Evolutionary conservation across 2,797 vertebrate species (phyloP), one percentile per base, ranked within the genome.

Genomic region (Triplophysa bombifrons): DNA sequence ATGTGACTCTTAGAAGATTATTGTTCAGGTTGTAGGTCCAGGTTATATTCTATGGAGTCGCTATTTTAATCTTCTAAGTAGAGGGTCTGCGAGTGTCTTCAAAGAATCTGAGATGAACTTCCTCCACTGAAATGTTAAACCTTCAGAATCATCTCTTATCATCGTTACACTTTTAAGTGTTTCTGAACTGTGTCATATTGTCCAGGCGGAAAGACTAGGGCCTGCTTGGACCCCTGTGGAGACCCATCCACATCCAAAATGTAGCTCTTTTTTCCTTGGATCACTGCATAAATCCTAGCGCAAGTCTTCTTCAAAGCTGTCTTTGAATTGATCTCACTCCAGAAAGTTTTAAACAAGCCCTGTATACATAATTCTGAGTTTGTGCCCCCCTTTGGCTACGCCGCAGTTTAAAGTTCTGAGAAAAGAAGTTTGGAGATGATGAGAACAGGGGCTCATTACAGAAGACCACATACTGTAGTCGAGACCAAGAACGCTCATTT

Each of bases 361-460:
- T 83, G 34, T 86, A 91, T 91, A 80, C 85, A 90, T 92, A 86
- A 92, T 92, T 93, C 88, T 91, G 72, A 67, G 85, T 80, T 84
- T 81, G 74, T 89, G 87, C 85, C 74, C 85, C 85, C 83, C 85
- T 85, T 84, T 83, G 85, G 82, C 85, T 87, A 84, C 86, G 83
- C 85, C 82, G 76, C 75, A 86, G 84, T 90, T 91, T 84, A 91
- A 92, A 92, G 85, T 68, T 66, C 12, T 88, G 85, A 87, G 87
- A 87, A 80, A 86, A 81, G 56, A 16, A 11, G 2, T 77, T 68
- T 64, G 67, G 22, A 2, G 0, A 77, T 70, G 58, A 71, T 25
- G 56, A 78, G 34, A 30, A 60, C 46, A 74, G 13, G 17, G 12
- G 30, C 63, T 51, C 51, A 30, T 68, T 76, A 48, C 44, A 16